Evolutionary conservation across 1,140 invertebrate species (phyloP).

Genomic region (Anthonomus grandis): DNA sequence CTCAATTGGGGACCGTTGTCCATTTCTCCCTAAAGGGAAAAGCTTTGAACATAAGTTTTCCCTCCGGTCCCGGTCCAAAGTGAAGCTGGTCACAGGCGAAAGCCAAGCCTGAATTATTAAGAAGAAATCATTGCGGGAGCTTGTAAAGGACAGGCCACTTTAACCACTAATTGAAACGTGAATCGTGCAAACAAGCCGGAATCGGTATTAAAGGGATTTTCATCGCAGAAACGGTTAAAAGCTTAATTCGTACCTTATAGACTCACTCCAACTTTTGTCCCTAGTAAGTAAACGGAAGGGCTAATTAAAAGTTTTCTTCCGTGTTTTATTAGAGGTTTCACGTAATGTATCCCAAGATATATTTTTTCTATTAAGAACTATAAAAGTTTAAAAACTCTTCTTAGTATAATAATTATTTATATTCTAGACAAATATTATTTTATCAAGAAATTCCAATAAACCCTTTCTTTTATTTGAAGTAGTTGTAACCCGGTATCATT

Average conservation of each 20-base stretch:
- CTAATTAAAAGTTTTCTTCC: constrained; percentile 8
- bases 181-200: constrained; percentile 30
- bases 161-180: constrained; percentile 33
- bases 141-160: constrained; percentile 33
- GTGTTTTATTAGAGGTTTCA: no score
- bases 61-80: constrained; percentile 19
- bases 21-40: constrained; percentile 26
- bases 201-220: constrained; percentile 27
- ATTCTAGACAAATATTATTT: no score
- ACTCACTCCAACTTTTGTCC: constrained; percentile 3
- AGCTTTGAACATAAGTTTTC: constrained; percentile 34
- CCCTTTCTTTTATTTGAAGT: no score
- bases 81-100: constrained; percentile 31
- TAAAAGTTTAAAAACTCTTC: no score
- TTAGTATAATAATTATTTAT: no score
- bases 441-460: no score
- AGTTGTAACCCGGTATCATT: no score
- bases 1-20: constrained; percentile 37
- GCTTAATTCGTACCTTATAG: constrained; percentile 29
- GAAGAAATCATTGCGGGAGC: constrained; percentile 34
- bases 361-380: no score
- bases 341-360: no score
- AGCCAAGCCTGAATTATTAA: constrained; percentile 34
- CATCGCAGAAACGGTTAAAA: constrained; percentile 20
- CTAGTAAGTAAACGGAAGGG: background rate